phyloP scores from a whole-genome alignment of 1,140 invertebrate species.

The Drosophila sulfurigaster region DNA sequence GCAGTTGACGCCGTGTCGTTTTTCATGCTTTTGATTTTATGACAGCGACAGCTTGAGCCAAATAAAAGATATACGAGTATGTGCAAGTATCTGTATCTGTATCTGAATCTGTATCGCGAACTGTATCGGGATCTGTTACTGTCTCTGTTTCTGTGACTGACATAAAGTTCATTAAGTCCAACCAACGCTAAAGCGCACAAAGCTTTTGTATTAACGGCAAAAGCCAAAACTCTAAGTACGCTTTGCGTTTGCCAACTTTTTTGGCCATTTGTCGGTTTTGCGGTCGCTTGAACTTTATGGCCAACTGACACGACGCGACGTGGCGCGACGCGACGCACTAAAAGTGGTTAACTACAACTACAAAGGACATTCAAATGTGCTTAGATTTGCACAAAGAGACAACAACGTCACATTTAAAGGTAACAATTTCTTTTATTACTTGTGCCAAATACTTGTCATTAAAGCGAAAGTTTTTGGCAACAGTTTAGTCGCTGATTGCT shows the following conservation, averaged over 20 bases:
- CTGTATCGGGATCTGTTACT: slow-evolving; percentile 6
- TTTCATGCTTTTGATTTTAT: slow-evolving; percentile 78
- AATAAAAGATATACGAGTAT: slow-evolving; percentile 60
- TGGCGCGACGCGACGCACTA: slow-evolving; percentile 45
- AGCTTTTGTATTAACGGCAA: slow-evolving; percentile 4
- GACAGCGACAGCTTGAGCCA: slow-evolving; percentile 74
- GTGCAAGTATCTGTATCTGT: slow-evolving; percentile 1
- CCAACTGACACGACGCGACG: slow-evolving; percentile 31
- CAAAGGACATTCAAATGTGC: neutral
- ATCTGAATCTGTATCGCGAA: neutral
- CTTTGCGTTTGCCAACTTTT: slow-evolving; percentile 17
- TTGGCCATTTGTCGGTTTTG: slow-evolving; percentile 61
- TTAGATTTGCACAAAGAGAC: neutral
- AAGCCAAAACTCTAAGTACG: slow-evolving; percentile 41
- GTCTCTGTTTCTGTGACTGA: slow-evolving; percentile 30
- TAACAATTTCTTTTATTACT: neutral
- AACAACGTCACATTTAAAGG: neutral
- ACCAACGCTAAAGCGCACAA: slow-evolving; percentile 5
- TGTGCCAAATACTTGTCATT: slow-evolving; percentile 8
- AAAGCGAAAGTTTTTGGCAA: slow-evolving; percentile 4
- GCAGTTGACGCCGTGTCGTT: slow-evolving; percentile 43
- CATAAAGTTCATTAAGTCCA: slow-evolving; percentile 62
- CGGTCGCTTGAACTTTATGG: slow-evolving; percentile 69
- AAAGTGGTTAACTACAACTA: slow-evolving; percentile 37
- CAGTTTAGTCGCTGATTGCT: slow-evolving; percentile 34